Evolutionary conservation across 2,888 invertebrate species (phyloP), one percentile per base, ranked within the genome.

Genomic region (Drosophila neotestacea): DNA sequence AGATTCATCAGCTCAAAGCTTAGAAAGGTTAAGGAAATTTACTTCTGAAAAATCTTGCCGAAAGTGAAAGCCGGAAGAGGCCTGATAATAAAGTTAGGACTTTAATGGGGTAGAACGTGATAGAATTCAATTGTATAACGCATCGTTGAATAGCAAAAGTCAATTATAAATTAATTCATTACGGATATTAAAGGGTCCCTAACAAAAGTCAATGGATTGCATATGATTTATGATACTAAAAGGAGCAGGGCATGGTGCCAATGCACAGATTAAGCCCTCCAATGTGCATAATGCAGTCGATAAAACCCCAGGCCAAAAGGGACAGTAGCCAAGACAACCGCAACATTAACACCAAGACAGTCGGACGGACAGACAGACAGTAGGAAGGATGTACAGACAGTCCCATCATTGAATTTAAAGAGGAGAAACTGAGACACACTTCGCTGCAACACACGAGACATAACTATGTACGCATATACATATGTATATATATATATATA

Each of bases 231-330:
- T 66, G 59, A n/a, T 47, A 11, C 11, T 9, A 32, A 38, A 30
- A 36, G 51, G 38, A 32, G 28, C 32, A 36, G 62, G 67, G 58
- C 72, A 72, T 27, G 32, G 34, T 70, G 75, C 59, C 67, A 67
- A 60, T 67, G 73, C 60, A 67, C 61, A 68, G 77, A 73, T 73
- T 76, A 68, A 73, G 67, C 46, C 6, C 42, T 44, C 44, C 67
- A 72, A 72, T 79, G 74, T 81, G 81, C 72, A 77, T 79, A 77
- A 79, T 81, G 81, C 81, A 81, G 74, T 70, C 79, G 60, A 76
- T 79, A 67, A 78, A 75, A 46, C 48, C 63, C 11, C 50, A 46
- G 70, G 41, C 47, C 60, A 56, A 47, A 54, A 34, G 39, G 46
- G 55, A 55, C 51, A 41, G 36, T 44, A 42, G 64, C 73, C 76